A percentile compares a stretch with the other conserved stretches of the same genome.
phyloP scores from a whole-genome alignment of 2,113 vertebrate species.

The Mormyrus lacerda region DNA sequence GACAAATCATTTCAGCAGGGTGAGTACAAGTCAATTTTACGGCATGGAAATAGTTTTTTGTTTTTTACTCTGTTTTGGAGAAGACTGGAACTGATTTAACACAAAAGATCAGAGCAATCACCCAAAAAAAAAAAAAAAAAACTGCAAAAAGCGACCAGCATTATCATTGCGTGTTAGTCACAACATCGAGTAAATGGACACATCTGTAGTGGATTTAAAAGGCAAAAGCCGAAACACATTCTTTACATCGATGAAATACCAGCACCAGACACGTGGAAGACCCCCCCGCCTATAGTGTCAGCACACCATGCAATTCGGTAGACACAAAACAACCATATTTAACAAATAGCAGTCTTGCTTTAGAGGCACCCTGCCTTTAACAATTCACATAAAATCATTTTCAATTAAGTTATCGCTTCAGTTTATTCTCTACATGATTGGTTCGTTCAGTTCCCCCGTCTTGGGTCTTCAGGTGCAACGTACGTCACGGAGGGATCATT shows the following conservation, averaged over 20 bases:
- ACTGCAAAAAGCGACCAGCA: neutral
- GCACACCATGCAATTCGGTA: neutral
- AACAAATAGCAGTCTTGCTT: neutral
- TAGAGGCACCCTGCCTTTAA: neutral
- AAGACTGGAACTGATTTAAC: neutral
- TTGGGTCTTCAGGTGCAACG: neutral
- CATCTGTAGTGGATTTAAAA: neutral
- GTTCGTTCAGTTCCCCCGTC: neutral
- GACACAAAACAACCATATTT: neutral
- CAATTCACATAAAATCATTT: neutral
- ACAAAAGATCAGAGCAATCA: neutral
- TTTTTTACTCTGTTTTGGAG: neutral
- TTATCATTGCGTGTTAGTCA: neutral
- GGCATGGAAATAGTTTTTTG: neutral
- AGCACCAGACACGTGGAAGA: neutral
- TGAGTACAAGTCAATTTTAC: neutral
- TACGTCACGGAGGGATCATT: neutral
- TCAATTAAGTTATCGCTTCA: neutral
- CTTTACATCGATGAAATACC: neutral
- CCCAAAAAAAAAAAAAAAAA: neutral
- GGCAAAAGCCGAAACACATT: neutral
- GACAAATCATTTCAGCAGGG: neutral
- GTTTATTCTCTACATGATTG: neutral
- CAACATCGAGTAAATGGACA: neutral
- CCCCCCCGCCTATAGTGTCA: neutral